Percentiles rank a stretch among this genome's conserved stretches.
These are phyloP conservation scores for Eublepharis macularius DNA, from an alignment of 2,113 vertebrate species.

Conservation along the genomic window DNA sequence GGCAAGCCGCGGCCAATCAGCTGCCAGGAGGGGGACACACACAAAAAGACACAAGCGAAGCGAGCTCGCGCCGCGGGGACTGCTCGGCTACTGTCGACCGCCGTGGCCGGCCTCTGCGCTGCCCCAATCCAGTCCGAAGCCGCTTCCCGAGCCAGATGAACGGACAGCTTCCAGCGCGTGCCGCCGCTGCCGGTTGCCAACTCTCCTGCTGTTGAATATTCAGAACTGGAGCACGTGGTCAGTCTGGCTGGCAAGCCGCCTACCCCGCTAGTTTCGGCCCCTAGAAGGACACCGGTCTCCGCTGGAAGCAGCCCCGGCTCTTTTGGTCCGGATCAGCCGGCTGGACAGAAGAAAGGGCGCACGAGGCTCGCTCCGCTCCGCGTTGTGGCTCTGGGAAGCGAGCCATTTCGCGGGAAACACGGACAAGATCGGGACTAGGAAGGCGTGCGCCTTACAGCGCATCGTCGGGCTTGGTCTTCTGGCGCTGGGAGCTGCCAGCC, in stretches of 20 bases:
- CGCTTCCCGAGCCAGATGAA: not conserved
- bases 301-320: not conserved
- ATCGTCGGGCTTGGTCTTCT: not conserved
- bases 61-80: not conserved
- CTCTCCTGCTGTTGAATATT: not conserved
- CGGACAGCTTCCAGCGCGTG: not conserved
- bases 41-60: not conserved
- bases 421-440: not conserved
- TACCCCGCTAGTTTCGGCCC: fast-evolving
- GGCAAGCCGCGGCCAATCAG: conserved; percentile 33
- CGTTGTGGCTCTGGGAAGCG: not conserved
- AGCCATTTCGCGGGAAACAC: not conserved
- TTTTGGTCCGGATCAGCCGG: not conserved
- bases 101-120: not conserved
- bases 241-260: no score
- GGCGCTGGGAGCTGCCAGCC: not conserved
- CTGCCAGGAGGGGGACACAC: not conserved
- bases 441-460: not conserved
- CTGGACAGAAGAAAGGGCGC: not conserved
- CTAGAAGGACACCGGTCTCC: not conserved
- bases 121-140: not conserved
- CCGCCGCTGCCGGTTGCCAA: not conserved
- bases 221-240: not conserved
- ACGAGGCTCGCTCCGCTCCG: not conserved
- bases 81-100: not conserved